Evolutionary conservation across 2,797 vertebrate genomes (phyloP).

Genomic region (Mionectes olivaceus): DNA sequence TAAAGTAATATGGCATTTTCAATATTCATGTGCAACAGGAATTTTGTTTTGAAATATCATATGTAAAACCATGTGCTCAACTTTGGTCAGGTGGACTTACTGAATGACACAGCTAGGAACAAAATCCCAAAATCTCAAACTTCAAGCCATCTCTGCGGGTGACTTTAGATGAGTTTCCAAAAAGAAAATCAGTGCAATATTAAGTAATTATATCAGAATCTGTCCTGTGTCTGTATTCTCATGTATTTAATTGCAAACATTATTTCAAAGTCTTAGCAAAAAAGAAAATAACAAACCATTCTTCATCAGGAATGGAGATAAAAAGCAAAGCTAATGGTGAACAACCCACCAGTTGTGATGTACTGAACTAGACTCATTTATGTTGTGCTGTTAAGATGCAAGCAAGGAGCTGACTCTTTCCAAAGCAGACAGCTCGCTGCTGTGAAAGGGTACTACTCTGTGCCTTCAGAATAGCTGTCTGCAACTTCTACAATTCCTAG

Average conservation of each 20-base stretch:
- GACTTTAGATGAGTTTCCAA: background rate
- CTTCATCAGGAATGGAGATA: background rate
- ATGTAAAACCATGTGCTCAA: background rate
- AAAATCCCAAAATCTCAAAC: background rate
- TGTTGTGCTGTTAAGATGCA: accelerated
- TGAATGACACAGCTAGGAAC: background rate
- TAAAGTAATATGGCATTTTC: background rate
- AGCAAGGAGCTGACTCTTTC: background rate
- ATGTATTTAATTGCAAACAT: background rate
- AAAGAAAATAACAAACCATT: background rate
- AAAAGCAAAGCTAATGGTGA: background rate
- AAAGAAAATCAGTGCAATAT: background rate
- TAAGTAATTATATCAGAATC: background rate
- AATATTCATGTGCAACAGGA: background rate
- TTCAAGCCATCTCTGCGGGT: background rate
- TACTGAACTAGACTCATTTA: background rate
- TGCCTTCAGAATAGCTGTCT: background rate
- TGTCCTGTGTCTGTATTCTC: background rate
- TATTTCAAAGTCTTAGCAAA: background rate
- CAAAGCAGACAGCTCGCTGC: background rate
- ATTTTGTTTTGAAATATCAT: background rate
- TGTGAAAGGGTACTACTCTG: background rate
- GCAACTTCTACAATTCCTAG: background rate
- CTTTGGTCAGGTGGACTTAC: background rate
- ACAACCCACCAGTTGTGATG: background rate